Conservation (phyloP, 2,797 vertebrate genomes). For the Diplodus sargus region DNA sequence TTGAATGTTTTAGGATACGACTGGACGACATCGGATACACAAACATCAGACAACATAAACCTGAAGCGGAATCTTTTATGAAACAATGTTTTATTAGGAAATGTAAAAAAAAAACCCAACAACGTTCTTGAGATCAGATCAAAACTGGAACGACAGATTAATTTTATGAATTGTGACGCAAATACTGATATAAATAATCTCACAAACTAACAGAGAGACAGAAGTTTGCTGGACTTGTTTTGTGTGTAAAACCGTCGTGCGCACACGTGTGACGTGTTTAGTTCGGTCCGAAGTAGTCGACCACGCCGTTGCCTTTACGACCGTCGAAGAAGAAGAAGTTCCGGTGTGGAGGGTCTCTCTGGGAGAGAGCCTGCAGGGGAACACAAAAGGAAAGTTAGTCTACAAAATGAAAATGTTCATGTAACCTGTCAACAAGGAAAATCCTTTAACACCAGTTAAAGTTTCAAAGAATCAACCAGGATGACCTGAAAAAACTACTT, state of each 20-base stretch:
- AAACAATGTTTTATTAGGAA: constrained; percentile 80
- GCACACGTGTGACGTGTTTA: constrained; percentile 46
- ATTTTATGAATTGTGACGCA: constrained; percentile 4
- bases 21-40: background rate
- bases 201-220: background rate
- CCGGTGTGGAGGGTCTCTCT: constrained; percentile 92
- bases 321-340: constrained; percentile 98
- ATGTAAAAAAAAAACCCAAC: constrained; percentile 67
- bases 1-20: background rate
- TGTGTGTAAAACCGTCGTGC: constrained; percentile 1
- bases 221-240: background rate
- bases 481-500: background rate
- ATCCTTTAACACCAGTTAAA: too few species aligned
- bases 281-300: constrained; percentile 89
- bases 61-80: constrained; percentile 31
- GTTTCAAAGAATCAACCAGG: background rate
- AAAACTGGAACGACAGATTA: background rate
- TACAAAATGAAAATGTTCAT: background rate
- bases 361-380: constrained; percentile 89
- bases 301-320: constrained; percentile 90
- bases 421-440: too few species aligned
- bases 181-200: constrained; percentile 40
- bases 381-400: background rate
- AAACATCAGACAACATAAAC: background rate
- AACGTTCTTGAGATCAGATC: constrained; percentile 3